Conservation (phyloP, 2,113 vertebrate genomes). For the Vanacampus margaritifer region DNA sequence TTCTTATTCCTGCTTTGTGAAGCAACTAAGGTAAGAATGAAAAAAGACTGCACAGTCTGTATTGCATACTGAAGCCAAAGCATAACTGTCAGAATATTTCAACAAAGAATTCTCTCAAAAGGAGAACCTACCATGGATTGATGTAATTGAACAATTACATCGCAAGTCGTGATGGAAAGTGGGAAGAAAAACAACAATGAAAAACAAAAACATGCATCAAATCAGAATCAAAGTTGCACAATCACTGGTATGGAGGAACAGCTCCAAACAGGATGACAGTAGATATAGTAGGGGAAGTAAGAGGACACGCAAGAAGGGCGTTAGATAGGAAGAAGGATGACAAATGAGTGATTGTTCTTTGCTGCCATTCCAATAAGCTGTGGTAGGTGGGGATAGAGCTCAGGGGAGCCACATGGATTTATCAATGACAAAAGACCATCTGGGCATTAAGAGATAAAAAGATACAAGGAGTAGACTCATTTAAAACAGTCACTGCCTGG, state of each 20-base stretch:
- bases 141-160: not conserved
- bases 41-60: not conserved
- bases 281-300: not conserved
- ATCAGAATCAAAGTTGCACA: conserved; percentile 21
- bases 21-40: not conserved
- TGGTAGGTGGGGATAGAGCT: not conserved
- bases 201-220: conserved; percentile 32
- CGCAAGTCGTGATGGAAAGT: conserved; percentile 17
- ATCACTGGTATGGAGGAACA: conserved; percentile 28
- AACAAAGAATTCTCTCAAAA: conserved; percentile 1
- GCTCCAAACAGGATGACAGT: conserved; percentile 16
- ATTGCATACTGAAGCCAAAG: not conserved
- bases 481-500: not conserved
- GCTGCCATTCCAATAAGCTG: conserved; percentile 8
- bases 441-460: conserved; percentile 1
- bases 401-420: conserved; percentile 19
- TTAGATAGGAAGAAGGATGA: not conserved
- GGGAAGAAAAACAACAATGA: not conserved
- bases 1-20: not conserved
- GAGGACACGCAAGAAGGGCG: not conserved
- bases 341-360: not conserved
- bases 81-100: no score
- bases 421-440: conserved; percentile 7
- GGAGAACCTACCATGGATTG: conserved; percentile 12
- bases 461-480: conserved; percentile 38